Conservation (phyloP, 2,888 invertebrate genomes). For the Thyatira batis region DNA sequence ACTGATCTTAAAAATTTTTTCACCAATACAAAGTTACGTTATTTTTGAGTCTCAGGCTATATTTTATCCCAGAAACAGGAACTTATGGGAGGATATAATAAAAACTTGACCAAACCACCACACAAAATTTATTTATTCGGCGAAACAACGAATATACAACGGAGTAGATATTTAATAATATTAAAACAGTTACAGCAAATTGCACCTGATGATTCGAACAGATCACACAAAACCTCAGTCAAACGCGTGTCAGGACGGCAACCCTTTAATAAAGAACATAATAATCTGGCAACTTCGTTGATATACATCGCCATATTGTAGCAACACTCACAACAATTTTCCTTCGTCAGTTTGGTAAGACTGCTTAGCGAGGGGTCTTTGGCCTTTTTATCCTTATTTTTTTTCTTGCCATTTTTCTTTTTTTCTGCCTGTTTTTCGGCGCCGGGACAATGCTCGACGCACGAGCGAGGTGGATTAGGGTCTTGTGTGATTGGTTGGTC, state of each 20-base stretch:
- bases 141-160: constrained; percentile 7
- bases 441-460: neutral
- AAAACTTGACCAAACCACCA: neutral
- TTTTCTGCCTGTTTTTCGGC: neutral
- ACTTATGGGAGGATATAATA: no score
- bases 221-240: constrained; percentile 7
- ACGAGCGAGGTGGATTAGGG: neutral
- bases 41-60: no score
- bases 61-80: no score
- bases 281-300: constrained; percentile 10
- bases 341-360: neutral
- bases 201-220: constrained; percentile 5
- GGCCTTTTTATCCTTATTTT: constrained; percentile 2
- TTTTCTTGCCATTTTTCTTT: neutral
- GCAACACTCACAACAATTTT: constrained; percentile 23
- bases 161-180: constrained; percentile 6
- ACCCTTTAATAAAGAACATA: neutral
- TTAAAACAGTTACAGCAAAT: constrained; percentile 16
- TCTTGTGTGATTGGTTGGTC: neutral
- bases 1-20: no score
- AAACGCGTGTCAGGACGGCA: constrained; percentile 7
- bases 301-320: constrained; percentile 13
- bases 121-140: neutral
- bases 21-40: no score
- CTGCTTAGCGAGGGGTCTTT: constrained; percentile 3